Conservation (phyloP, 53 echinoderm and acorn worm species). For the Holothuria leucospilota region DNA sequence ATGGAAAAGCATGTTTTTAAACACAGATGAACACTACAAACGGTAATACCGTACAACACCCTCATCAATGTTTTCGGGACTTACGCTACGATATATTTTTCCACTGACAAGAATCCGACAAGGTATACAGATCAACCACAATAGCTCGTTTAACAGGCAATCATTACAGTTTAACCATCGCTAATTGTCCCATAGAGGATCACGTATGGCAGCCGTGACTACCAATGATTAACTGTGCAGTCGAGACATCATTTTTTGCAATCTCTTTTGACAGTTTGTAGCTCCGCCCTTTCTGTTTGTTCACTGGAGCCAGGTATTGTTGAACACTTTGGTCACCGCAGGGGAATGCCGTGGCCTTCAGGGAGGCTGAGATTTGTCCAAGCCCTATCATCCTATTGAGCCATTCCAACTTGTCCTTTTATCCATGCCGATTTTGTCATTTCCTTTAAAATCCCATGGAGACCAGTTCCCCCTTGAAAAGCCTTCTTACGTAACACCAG, state of each 20-base stretch:
- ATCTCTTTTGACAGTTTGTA: conserved; percentile 2
- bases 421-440: conserved; percentile 19
- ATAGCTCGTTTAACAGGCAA: too few relatives aligned
- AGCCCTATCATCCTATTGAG: background rate
- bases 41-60: too few relatives aligned
- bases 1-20: too few relatives aligned
- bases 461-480: conserved; percentile 1
- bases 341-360: conserved; percentile 7
- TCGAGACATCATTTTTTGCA: background rate
- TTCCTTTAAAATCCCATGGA: background rate
- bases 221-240: too few relatives aligned
- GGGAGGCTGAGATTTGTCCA: background rate
- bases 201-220: too few relatives aligned
- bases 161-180: too few relatives aligned
- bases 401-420: background rate
- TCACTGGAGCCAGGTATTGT: conserved; percentile 23
- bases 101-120: too few relatives aligned
- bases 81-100: too few relatives aligned
- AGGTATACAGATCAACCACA: too few relatives aligned
- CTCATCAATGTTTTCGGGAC: too few relatives aligned
- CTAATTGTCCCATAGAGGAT: too few relatives aligned
- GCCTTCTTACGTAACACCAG: conserved; percentile 20
- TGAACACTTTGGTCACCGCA: background rate
- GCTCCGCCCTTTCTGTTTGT: conserved; percentile 32
- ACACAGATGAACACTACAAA: too few relatives aligned